Base-by-base conservation (phyloP, 2,113 vertebrate species). In the Acrocephalus kingi region DNA sequence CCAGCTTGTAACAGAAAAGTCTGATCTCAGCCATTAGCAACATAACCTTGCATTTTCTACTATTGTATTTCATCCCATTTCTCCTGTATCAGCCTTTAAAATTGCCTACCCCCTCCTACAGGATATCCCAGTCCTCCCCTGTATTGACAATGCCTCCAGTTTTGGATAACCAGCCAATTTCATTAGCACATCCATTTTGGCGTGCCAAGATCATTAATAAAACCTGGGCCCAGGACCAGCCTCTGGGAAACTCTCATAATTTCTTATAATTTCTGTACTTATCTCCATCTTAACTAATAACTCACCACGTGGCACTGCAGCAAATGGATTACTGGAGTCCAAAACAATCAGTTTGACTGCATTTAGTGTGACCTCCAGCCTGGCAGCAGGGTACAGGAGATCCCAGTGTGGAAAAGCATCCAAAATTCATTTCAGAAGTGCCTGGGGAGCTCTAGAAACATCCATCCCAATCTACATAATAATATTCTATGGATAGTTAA, bases 281-380 rank as follows among this genome's bases (percentile, higher is more conserved):
- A 82, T 72, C 64, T 95, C 49, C 64, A 86, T 92, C 77, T 75
- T 66, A 59, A 90, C 79, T 85, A 92, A 73, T 84, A 90, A 87
- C 59, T 90, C 85, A 62, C 46, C 46, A 51, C 27, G 55, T 0
- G 0, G 71, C 79, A 83, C 83, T 49, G 37, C 7, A 84, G 67
- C 80, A 87, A 88, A 80, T 55, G 41, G 45, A 73, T 86, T 86
- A 37, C 55, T 46, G 55, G 24, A 80, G 51, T 62, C 75, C 79
- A 84, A 84, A 80, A 83, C 85, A 80, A 86, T 88, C 51, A 51
- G 43, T 77, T 84, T 33, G 37, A 64, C 67, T 2, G 28, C 79
- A 76, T 90, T 89, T 64, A 84, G 41, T 8, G 30, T 46, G 73
- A 84, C 45, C 52, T 89, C 45, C 69, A 72, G 63, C 49, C 67